Conservation (phyloP, 2,888 invertebrate species). For the Cataglyphis rosenhaueri region DNA sequence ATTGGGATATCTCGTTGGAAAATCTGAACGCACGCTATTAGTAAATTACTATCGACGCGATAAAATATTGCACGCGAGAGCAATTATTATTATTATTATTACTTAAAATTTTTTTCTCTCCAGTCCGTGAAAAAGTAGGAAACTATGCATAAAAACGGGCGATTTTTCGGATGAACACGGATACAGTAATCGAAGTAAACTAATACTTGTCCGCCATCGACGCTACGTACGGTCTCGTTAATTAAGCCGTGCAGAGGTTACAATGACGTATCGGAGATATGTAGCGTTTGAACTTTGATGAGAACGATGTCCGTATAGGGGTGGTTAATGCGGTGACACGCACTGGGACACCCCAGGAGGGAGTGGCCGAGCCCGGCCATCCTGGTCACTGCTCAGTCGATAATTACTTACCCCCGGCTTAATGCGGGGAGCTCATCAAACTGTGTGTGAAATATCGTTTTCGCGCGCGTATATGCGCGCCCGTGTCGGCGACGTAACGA, state of each 20-base stretch:
- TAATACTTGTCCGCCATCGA: conserved; percentile 43
- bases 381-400: conserved; percentile 79
- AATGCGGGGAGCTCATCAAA: conserved; percentile 79
- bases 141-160: not conserved
- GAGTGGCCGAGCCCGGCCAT: conserved; percentile 77
- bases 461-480: conserved; percentile 67
- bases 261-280: conserved; percentile 78
- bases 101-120: not conserved
- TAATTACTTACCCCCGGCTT: conserved; percentile 81
- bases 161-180: conserved; percentile 22
- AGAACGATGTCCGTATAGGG: conserved; percentile 77
- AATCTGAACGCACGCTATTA: not conserved
- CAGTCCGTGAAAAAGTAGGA: too few species aligned
- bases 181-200: conserved; percentile 35
- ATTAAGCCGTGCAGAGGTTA: conserved; percentile 76
- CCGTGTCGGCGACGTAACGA: conserved; percentile 62
- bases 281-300: conserved; percentile 81
- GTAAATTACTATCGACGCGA: not conserved
- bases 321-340: conserved; percentile 82
- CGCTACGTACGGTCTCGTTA: conserved; percentile 67
- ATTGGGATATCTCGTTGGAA: not conserved
- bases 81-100: not conserved
- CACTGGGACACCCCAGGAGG: conserved; percentile 82
- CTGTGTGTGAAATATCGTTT: conserved; percentile 78
- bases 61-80: not conserved